Evolutionary conservation across 2,797 vertebrate genomes (phyloP), one percentile per base, ranked within the genome.

Genomic region (Enteromius afrohamiltoni): DNA sequence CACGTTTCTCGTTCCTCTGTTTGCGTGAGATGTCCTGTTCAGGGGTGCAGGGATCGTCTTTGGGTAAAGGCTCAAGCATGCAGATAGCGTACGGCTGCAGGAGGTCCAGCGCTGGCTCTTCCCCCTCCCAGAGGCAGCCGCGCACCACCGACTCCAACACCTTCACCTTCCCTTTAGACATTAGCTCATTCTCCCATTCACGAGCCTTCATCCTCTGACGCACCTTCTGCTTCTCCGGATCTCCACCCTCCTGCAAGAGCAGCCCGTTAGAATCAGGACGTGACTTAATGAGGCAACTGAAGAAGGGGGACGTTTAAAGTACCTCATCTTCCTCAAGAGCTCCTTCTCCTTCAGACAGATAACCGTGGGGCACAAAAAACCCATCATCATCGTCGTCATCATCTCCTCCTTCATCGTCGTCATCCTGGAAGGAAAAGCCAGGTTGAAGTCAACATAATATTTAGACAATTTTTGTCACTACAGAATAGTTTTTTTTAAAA

Each of bases 361-460:
- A 99, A 86, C 98, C 98, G 80, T 99, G 98, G 88, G 98, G 98
- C 71, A 99, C 98, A 89, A 99, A 98, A 90, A 99, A 99, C 1
- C 97, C 98, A 68, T 99, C 98, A 0, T 99, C 97, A 0, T 99
- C 97, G 0, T 97, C 97, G 2, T 99, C 97, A 0, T 98, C 97
- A 37, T 96, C 96, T 82, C 94, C 96, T 13, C 94, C 94, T 11
- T 97, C 96, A 8, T 98, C 98, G 0, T 99, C 97, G 14, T 99
- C 97, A 84, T 99, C 97, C 97, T 99, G 16, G 14, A 17, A 4
- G 3, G 17, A 29, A 74, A 53, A 55, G 3, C 60, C 53, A 47
- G 37, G 29, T 40, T 42, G 21, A 55, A 70, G 26, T 6, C 34
- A 34, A 13, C 19, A 3, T 9, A 1, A 19, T 64, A 11, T 64